Conservation (phyloP, 1,140 invertebrate species). For the Musca domestica region DNA sequence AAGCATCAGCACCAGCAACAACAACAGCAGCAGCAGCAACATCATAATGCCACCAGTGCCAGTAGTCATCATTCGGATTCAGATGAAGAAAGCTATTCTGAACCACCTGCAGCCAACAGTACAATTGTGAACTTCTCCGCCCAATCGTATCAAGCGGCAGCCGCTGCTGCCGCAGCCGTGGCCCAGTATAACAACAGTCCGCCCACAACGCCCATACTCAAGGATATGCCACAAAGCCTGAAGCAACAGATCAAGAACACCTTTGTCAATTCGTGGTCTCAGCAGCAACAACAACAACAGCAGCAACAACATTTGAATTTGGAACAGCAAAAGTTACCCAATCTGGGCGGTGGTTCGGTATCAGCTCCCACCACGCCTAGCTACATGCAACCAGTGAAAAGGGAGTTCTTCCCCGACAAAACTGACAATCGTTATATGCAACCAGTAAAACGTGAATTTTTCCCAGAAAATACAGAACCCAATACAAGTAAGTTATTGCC, state of each 20-base stretch:
- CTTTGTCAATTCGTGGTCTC: slow-evolving; percentile 51
- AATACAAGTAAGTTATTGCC: slow-evolving; percentile 25
- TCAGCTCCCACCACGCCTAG: slow-evolving; percentile 52
- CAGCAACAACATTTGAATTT: slow-evolving; percentile 26
- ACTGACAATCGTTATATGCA: slow-evolving; percentile 70
- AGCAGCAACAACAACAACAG: slow-evolving; percentile 48
- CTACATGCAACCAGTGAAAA: slow-evolving; percentile 45
- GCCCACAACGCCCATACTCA: slow-evolving; percentile 62
- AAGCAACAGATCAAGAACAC: slow-evolving; percentile 50
- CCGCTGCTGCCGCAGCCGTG: slow-evolving; percentile 25
- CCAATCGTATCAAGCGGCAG: not conserved
- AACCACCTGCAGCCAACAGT: slow-evolving; percentile 36
- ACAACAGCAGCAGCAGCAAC: not conserved
- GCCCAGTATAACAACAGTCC: slow-evolving; percentile 58
- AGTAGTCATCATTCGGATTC: slow-evolving; percentile 75
- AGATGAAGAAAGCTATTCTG: slow-evolving; percentile 64
- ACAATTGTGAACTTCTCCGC: slow-evolving; percentile 5
- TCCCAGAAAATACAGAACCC: slow-evolving; percentile 26
- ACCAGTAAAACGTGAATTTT: slow-evolving; percentile 42
- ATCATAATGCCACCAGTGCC: slow-evolving; percentile 51
- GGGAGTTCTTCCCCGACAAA: slow-evolving; percentile 74
- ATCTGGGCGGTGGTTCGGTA: slow-evolving; percentile 33
- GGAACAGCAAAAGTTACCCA: slow-evolving; percentile 28
- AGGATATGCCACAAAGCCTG: slow-evolving; percentile 48
- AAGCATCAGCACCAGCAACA: not conserved